These are phyloP conservation scores for Neelides sp. DNA, from an alignment of 1,140 invertebrate species.

Conservation along the genomic window DNA sequence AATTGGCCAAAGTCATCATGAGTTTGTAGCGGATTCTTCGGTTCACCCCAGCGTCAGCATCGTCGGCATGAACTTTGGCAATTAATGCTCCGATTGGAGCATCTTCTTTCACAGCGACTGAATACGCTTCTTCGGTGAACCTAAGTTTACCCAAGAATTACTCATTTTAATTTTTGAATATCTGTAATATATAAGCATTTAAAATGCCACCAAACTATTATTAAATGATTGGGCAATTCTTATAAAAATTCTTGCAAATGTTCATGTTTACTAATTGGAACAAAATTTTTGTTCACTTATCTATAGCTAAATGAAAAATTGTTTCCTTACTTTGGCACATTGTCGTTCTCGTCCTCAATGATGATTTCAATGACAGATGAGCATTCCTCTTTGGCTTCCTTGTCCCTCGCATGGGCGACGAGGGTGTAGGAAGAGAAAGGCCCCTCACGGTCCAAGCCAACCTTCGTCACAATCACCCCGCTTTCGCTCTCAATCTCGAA, in stretches of 20 bases:
- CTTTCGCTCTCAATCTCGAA: slow-evolving; percentile 31
- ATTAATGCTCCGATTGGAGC: slow-evolving; percentile 37
- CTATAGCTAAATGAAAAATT: too few species aligned
- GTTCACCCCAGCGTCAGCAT: slow-evolving; percentile 69
- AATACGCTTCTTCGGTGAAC: slow-evolving; percentile 44
- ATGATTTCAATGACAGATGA: slow-evolving; percentile 58
- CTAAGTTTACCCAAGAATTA: slow-evolving; percentile 9
- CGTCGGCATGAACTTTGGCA: slow-evolving; percentile 57
- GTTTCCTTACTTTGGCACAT: slow-evolving; percentile 65
- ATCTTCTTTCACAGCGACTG: slow-evolving; percentile 66
- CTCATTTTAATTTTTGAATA: not conserved
- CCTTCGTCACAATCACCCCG: slow-evolving; percentile 64
- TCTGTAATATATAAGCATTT: not conserved
- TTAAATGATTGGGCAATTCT: too few species aligned
- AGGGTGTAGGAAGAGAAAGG: slow-evolving; percentile 61
- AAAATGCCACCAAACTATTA: too few species aligned
- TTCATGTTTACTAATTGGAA: too few species aligned
- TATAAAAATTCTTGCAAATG: too few species aligned
- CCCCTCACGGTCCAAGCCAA: slow-evolving; percentile 63
- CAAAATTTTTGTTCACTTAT: too few species aligned
- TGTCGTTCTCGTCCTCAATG: slow-evolving; percentile 76
- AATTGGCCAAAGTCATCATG: slow-evolving; percentile 42
- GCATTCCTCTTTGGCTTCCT: slow-evolving; percentile 50
- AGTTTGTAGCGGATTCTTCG: slow-evolving; percentile 70
- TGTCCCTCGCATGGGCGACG: slow-evolving; percentile 72